Evolutionary conservation across 1,140 invertebrate genomes (phyloP).

Genomic region (Calephelis nemesis): DNA sequence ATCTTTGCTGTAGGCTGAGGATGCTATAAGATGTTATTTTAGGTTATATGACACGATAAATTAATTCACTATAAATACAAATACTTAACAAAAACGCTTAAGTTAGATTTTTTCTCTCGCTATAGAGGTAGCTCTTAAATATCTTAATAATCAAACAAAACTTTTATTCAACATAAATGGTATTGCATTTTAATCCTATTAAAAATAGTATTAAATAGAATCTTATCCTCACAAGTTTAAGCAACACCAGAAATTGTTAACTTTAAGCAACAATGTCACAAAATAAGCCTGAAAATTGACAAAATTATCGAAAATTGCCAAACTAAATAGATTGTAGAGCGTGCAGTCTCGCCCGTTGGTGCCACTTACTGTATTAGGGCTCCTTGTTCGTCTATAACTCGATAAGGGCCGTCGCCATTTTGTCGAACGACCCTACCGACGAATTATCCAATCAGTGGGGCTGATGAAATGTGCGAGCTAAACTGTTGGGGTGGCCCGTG

Average conservation of each 20-base stretch:
- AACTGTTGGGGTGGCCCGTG: neutral
- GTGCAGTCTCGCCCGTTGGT: conserved; percentile 31
- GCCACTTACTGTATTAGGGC: conserved; percentile 52
- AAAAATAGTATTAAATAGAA: no score
- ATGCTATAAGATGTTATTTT: no score
- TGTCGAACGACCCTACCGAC: conserved; percentile 30
- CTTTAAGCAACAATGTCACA: neutral
- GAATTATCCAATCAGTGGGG: conserved; percentile 41
- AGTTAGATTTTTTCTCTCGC: no score
- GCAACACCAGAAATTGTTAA: neutral
- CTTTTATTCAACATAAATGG: no score
- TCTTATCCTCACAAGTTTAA: neutral
- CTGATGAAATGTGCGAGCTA: conserved; percentile 25
- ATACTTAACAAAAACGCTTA: no score
- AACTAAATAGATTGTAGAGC: neutral
- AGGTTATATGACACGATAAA: no score
- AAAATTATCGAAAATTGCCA: neutral
- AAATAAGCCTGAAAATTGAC: neutral
- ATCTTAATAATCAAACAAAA: no score
- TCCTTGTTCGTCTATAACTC: conserved; percentile 48
- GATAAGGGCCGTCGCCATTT: conserved; percentile 39
- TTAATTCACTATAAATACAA: no score
- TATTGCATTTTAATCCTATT: no score
- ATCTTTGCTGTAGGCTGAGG: no score
- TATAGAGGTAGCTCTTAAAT: no score